phyloP scores from a whole-genome alignment of 2,888 invertebrate genomes.

The Scaptomyza parva region DNA sequence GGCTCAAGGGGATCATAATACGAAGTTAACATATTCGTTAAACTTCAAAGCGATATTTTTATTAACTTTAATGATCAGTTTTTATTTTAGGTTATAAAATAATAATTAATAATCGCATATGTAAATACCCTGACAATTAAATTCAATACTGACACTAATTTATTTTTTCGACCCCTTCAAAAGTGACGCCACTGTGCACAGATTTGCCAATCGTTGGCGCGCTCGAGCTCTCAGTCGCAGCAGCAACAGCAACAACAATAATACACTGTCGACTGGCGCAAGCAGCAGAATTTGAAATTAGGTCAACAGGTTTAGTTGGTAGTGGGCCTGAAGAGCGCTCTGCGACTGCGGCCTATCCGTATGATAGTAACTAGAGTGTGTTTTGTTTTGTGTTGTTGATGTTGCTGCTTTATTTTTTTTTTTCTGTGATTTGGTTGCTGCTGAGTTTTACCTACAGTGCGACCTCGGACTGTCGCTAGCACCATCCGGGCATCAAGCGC shows the following conservation, averaged over 20 bases:
- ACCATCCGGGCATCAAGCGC: conserved; percentile 58
- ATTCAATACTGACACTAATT: background rate
- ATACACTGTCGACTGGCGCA: conserved; percentile 58
- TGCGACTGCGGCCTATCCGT: conserved; percentile 61
- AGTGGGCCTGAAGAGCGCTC: conserved; percentile 68
- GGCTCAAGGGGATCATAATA: background rate
- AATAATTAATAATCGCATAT: too few species aligned
- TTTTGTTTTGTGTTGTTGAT: conserved; percentile 21
- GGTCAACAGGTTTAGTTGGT: conserved; percentile 85
- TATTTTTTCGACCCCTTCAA: conserved; percentile 2
- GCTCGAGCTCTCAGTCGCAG: conserved; percentile 62
- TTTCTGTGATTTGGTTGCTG: conserved; percentile 38
- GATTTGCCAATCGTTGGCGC: conserved; percentile 78
- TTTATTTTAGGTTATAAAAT: too few species aligned
- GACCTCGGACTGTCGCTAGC: conserved; percentile 74
- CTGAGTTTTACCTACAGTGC: conserved; percentile 66
- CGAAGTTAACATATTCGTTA: background rate
- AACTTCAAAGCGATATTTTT: background rate
- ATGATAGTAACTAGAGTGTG: conserved; percentile 62
- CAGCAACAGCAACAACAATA: conserved; percentile 56
- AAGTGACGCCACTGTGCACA: conserved; percentile 58
- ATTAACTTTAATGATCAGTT: background rate
- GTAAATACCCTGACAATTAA: too few species aligned
- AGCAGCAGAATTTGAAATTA: conserved; percentile 83
- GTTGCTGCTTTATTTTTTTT: conserved; percentile 19